These are phyloP conservation scores for human (Homo sapiens) DNA, from an alignment of 2,113 vertebrate genomes.

Conservation along the genomic window GRCh38 chr4:147356501-147357000, in stretches of 20 bases:
- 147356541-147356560: not conserved
- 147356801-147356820: fast-evolving
- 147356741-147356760: not conserved
- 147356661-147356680: not conserved
- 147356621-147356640: not conserved
- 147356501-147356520: constrained; percentile 8
- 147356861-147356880: not conserved
- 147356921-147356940: not conserved
- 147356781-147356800: not conserved
- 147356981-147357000: not conserved
- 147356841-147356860: not conserved
- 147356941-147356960: not conserved
- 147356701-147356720: not conserved
- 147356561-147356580: not conserved
- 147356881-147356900: not conserved
- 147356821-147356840: not conserved
- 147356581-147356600: not conserved
- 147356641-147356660: not conserved
- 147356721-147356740: not conserved
- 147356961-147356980: not conserved
- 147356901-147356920: not conserved
- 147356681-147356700: not conserved
- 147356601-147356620: not conserved
- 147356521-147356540: not conserved
- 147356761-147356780: not conserved